Evolutionary conservation across 2,888 invertebrate genomes (phyloP).

Genomic region (Tachystola acroxantha): DNA sequence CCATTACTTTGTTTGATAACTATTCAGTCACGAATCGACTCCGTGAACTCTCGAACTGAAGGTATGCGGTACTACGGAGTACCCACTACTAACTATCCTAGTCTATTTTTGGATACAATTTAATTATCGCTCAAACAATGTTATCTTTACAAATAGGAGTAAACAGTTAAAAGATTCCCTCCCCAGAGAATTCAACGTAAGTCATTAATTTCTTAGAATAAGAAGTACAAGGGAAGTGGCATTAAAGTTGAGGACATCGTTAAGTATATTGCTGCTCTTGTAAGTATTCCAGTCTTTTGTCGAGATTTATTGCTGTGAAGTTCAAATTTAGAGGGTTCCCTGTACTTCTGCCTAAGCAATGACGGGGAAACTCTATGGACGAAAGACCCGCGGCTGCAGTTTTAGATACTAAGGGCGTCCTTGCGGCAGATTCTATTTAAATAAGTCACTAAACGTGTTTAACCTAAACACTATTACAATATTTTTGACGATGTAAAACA

Average conservation of each 20-base stretch:
- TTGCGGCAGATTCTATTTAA: no score
- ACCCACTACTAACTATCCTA: no score
- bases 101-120: no score
- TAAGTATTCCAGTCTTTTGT: conserved; percentile 19
- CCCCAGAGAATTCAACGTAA: conserved; percentile 4
- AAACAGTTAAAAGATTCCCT: neutral
- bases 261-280: conserved; percentile 22
- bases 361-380: neutral
- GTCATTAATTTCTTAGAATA: conserved; percentile 18
- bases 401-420: no score
- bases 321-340: conserved; percentile 7
- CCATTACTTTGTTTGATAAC: no score
- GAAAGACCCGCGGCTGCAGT: no score
- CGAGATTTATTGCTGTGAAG: conserved; percentile 20
- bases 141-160: neutral
- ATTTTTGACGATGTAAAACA: no score
- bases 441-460: no score
- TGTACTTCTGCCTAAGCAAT: neutral
- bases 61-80: no score
- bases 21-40: no score
- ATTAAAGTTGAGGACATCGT: conserved; percentile 21
- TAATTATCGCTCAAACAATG: neutral
- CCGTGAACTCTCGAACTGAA: no score
- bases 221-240: conserved; percentile 21
- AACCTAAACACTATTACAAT: no score